These are phyloP conservation scores for Brotula barbata DNA, from an alignment of 2,797 vertebrate species.

Conservation along the genomic window DNA sequence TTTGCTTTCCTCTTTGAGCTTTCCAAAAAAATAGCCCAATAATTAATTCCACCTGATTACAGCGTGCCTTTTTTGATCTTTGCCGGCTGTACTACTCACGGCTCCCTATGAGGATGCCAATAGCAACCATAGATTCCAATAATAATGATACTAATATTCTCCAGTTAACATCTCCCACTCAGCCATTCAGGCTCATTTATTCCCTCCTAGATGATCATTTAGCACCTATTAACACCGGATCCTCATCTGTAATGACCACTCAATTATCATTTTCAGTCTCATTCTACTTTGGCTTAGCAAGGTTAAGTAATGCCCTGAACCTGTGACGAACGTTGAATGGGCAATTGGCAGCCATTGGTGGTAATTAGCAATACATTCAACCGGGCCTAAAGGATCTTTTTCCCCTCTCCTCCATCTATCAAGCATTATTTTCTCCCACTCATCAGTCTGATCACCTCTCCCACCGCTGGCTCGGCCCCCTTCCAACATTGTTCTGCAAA, in stretches of 20 bases:
- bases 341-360: slow-evolving; percentile 62
- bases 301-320: slow-evolving; percentile 75
- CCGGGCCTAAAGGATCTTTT: slow-evolving; percentile 48
- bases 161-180: slow-evolving; percentile 57
- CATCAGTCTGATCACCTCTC: slow-evolving; percentile 17
- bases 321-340: slow-evolving; percentile 63
- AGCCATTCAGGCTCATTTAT: slow-evolving; percentile 70
- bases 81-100: slow-evolving; percentile 26
- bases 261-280: slow-evolving; percentile 71
- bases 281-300: slow-evolving; percentile 66
- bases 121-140: slow-evolving; percentile 52
- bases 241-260: slow-evolving; percentile 68
- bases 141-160: slow-evolving; percentile 64
- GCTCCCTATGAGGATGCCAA: slow-evolving; percentile 47
- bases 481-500: not conserved
- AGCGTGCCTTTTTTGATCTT: not conserved
- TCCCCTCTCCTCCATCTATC: slow-evolving; percentile 40
- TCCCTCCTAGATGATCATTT: slow-evolving; percentile 74
- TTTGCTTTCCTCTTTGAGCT: not conserved
- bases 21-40: no score
- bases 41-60: no score
- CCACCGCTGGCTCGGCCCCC: slow-evolving; percentile 2
- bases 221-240: slow-evolving; percentile 75
- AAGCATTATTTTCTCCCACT: slow-evolving; percentile 31
- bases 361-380: slow-evolving; percentile 66